Conservation (phyloP, 2,113 vertebrate genomes). For the Salvelinus fontinalis region DNA sequence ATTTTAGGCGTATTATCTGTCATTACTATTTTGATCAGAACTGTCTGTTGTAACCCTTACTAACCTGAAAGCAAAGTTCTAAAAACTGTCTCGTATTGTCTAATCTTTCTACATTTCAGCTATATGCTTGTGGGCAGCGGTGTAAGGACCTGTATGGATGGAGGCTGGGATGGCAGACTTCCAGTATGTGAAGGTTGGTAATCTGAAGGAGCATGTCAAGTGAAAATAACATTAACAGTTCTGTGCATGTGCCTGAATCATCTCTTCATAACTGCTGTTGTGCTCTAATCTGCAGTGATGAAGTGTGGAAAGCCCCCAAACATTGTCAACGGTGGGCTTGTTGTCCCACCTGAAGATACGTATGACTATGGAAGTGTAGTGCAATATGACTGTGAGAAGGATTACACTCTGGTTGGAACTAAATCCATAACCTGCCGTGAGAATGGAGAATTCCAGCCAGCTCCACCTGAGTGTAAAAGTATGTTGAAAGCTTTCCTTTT, state of each 20-base stretch:
- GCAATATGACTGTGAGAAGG: too few species aligned
- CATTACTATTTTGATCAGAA: too few species aligned
- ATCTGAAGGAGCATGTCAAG: not conserved
- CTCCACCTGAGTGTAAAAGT: conserved; percentile 48
- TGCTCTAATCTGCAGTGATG: conserved; percentile 49
- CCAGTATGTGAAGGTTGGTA: conserved; percentile 61
- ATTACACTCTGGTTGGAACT: conserved; percentile 16
- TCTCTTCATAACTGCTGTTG: not conserved
- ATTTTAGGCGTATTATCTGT: not conserved
- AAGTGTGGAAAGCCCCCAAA: not conserved
- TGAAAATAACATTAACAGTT: not conserved
- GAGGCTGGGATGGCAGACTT: conserved; percentile 36
- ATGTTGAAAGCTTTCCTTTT: conserved; percentile 15
- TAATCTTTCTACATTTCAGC: conserved; percentile 16
- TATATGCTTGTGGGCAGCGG: fast-evolving
- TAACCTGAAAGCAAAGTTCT: not conserved
- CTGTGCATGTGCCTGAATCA: not conserved
- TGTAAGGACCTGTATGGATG: fast-evolving
- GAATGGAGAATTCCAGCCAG: conserved; percentile 15
- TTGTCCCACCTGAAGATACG: fast-evolving
- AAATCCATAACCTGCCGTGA: not conserved
- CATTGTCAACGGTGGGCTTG: fast-evolving
- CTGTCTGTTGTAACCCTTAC: too few species aligned
- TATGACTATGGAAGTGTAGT: fast-evolving
- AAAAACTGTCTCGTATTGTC: not conserved